phyloP scores from a whole-genome alignment of 1,140 invertebrate genomes.

The Drosophila simulans region DNA sequence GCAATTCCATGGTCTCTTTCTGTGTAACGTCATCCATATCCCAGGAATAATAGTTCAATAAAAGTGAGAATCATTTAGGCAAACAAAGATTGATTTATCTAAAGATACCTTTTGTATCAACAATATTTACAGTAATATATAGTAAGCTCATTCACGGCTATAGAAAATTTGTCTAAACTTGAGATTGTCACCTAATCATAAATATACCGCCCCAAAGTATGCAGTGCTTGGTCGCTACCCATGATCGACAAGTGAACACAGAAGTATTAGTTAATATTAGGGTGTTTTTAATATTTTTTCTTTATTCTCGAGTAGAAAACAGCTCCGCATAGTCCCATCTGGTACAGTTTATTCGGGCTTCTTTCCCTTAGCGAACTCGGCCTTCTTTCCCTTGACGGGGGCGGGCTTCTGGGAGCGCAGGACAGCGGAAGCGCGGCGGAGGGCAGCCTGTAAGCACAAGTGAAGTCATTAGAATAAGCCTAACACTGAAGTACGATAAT shows the following conservation, averaged over 20 bases:
- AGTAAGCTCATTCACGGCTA: neutral
- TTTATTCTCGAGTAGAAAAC: conserved; percentile 80
- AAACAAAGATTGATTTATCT: neutral
- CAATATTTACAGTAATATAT: no score
- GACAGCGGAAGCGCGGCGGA: conserved; percentile 89
- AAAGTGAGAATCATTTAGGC: neutral
- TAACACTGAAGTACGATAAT: neutral
- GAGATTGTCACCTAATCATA: no score
- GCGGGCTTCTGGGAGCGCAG: conserved; percentile 94
- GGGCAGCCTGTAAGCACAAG: conserved; percentile 62
- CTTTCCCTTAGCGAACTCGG: conserved; percentile 85
- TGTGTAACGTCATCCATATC: conserved; percentile 25
- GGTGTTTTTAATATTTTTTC: conserved; percentile 66
- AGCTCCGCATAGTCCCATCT: conserved; percentile 61
- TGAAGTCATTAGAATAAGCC: neutral
- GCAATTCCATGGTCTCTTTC: conserved; percentile 37
- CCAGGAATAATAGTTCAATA: conserved; percentile 23
- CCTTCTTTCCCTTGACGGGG: conserved; percentile 91
- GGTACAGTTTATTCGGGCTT: conserved; percentile 66
- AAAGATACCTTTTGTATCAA: neutral
- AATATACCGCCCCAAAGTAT: neutral
- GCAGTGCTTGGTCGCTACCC: neutral
- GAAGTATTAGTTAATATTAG: conserved; percentile 6
- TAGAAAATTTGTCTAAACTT: neutral
- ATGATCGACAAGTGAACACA: neutral